A percentile compares a stretch with the other conserved stretches of the same genome.
Evolutionary conservation across 2,888 invertebrate genomes (phyloP).

Genomic region (Tiliacea aurago): DNA sequence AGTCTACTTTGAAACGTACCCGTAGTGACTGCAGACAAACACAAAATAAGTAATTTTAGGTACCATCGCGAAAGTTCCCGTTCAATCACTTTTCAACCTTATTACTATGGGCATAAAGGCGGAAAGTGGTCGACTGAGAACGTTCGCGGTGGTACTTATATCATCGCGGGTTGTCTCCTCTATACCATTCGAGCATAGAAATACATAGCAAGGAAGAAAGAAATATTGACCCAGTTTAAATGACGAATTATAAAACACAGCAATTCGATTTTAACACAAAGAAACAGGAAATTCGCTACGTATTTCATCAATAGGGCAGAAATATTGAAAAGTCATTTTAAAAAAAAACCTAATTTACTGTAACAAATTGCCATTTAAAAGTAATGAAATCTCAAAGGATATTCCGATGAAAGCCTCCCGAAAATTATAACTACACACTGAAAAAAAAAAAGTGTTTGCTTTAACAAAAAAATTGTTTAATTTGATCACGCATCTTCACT

Average conservation of each 20-base stretch:
- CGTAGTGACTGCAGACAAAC: background rate
- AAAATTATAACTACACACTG: constrained; percentile 19
- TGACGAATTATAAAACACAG: background rate
- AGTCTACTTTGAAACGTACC: background rate
- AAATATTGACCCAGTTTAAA: background rate
- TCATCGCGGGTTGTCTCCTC: background rate
- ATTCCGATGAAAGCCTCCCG: background rate
- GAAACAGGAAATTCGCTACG: background rate
- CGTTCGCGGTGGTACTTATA: too few relatives aligned
- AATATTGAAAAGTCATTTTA: background rate
- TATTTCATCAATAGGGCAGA: too few relatives aligned
- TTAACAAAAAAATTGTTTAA: too few relatives aligned
- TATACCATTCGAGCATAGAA: background rate
- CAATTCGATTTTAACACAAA: background rate
- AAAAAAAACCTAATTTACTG: background rate
- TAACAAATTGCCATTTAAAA: background rate
- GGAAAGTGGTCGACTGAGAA: too few relatives aligned
- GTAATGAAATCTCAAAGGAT: background rate
- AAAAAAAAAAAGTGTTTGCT: too few relatives aligned
- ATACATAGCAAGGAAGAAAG: too few relatives aligned
- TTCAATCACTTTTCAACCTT: too few relatives aligned
- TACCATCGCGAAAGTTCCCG: too few relatives aligned
- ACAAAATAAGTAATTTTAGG: background rate
- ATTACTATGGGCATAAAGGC: too few relatives aligned
- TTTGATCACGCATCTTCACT: too few relatives aligned